Evolutionary conservation across 2,113 vertebrate species (phyloP).

Genomic region (Podarcis raffonei): DNA sequence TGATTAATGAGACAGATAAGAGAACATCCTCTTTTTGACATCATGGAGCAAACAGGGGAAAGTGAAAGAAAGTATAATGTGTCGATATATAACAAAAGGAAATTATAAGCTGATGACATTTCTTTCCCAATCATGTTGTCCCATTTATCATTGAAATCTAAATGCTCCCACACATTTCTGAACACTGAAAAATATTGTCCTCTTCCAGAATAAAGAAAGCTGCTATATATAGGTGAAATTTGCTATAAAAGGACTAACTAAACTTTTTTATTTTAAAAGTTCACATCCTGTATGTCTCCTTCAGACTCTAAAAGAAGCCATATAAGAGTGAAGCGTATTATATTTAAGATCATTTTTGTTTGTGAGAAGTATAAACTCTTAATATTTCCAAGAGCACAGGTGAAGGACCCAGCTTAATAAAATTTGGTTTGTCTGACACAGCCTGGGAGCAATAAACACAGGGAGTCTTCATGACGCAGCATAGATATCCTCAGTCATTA

Average conservation of each 20-base stretch:
- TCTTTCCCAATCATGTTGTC: slow-evolving; percentile 26
- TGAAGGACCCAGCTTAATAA: neutral
- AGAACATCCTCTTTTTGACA: slow-evolving; percentile 53
- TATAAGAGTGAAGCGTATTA: neutral
- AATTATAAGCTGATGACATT: slow-evolving; percentile 36
- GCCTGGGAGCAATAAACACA: neutral
- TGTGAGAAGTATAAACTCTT: neutral
- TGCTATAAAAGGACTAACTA: neutral
- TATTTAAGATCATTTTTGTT: neutral
- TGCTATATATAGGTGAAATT: slow-evolving; percentile 8
- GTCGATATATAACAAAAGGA: slow-evolving; percentile 30
- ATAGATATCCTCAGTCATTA: neutral
- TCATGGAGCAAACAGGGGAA: slow-evolving; percentile 30
- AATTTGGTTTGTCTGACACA: neutral
- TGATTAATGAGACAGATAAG: slow-evolving; percentile 63
- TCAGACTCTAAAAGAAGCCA: neutral
- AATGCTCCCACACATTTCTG: slow-evolving; percentile 13
- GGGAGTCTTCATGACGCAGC: neutral
- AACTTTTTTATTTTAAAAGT: neutral
- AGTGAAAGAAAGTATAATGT: slow-evolving; percentile 47
- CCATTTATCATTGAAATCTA: slow-evolving; percentile 12
- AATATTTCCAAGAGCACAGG: neutral
- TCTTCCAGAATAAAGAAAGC: neutral
- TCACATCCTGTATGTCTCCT: neutral
- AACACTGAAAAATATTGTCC: neutral